Evolutionary conservation across 2,888 invertebrate genomes (phyloP).

Genomic region (Erebia epiphron): DNA sequence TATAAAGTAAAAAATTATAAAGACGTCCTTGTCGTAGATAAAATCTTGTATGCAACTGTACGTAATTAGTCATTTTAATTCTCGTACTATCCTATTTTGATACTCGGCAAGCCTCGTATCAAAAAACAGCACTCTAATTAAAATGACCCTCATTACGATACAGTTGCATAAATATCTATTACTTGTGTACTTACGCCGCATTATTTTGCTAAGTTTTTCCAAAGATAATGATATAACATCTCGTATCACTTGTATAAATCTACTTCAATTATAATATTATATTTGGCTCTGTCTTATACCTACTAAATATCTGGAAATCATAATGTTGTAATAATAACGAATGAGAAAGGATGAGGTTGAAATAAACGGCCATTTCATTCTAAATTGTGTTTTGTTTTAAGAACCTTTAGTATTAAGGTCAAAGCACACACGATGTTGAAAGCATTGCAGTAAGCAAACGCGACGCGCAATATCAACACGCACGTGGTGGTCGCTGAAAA

Average conservation of each 20-base stretch:
- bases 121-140: no score
- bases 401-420: background rate
- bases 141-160: no score
- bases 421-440: background rate
- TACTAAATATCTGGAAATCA: conserved; percentile 26
- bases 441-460: no score
- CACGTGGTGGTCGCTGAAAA: no score
- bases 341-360: conserved; percentile 30
- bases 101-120: no score
- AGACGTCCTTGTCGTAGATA: no score
- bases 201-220: background rate
- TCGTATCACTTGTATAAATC: conserved; percentile 10
- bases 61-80: no score
- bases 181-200: background rate
- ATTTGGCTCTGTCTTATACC: conserved; percentile 27
- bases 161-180: no score
- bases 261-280: conserved; percentile 23
- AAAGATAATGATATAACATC: background rate
- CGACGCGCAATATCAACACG: no score
- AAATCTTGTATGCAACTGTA: no score
- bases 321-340: conserved; percentile 23
- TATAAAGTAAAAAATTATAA: no score
- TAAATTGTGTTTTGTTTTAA: conserved; percentile 16
- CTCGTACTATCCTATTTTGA: no score
- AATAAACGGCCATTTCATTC: conserved; percentile 31